A percentile compares a stretch with the other conserved stretches of the same genome.
Evolutionary conservation across 2,113 vertebrate genomes (phyloP).

Genomic region (cat (Felis catus)): F.catus_Fca126_mat1.0 CM031424.1:29375001-29375500

Average conservation of each 20-base stretch:
- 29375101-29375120: neutral
- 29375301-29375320: neutral
- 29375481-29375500: neutral
- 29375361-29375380: neutral
- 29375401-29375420: neutral
- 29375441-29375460: neutral
- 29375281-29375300: neutral
- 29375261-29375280: neutral
- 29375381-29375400: neutral
- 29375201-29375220: neutral
- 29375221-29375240: neutral
- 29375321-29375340: neutral
- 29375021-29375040: constrained; percentile 8
- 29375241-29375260: neutral
- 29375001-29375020: neutral
- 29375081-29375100: neutral
- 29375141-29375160: neutral
- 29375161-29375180: neutral
- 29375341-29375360: neutral
- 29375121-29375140: neutral
- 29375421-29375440: neutral
- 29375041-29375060: neutral
- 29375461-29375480: neutral
- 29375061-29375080: constrained; percentile 10
- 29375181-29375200: neutral